These are phyloP conservation scores for Pagetopsis macropterus DNA, from an alignment of 2,797 vertebrate genomes.

Conservation along the genomic window DNA sequence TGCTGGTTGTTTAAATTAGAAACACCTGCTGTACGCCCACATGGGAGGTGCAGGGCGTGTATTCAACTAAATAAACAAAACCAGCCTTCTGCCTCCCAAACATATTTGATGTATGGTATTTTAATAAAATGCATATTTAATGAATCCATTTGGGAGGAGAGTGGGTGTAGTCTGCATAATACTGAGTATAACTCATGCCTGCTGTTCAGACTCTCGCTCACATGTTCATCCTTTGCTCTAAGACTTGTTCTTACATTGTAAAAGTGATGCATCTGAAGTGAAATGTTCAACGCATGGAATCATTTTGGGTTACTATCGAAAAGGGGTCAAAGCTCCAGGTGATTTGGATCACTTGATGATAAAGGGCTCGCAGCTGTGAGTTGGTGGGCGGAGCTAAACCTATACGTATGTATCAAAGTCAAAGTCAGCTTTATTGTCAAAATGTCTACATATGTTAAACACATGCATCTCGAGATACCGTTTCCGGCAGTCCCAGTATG, in stretches of 20 bases:
- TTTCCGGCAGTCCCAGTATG: too few species aligned
- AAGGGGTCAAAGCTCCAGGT: conserved; percentile 1
- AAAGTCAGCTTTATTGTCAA: too few species aligned
- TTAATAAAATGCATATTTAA: conserved; percentile 23
- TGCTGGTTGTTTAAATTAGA: background rate
- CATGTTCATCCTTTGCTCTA: background rate
- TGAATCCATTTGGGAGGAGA: conserved; percentile 26
- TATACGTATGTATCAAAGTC: too few species aligned
- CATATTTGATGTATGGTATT: background rate
- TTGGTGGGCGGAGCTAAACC: conserved; percentile 23
- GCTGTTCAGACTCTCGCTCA: background rate
- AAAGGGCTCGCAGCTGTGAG: conserved; percentile 41
- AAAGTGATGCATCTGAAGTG: background rate
- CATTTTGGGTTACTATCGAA: background rate
- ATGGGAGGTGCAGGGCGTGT: background rate
- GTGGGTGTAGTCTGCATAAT: conserved; percentile 27
- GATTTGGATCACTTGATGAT: conserved; percentile 21
- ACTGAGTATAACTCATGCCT: background rate
- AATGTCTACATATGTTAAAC: too few species aligned
- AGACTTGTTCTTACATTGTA: background rate
- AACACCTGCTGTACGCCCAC: conserved; percentile 5
- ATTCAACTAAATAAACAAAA: conserved; percentile 1
- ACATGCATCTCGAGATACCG: too few species aligned
- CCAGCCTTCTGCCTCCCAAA: background rate
- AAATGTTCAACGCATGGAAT: background rate